A percentile compares a stretch with the other conserved stretches of the same genome.
These are phyloP conservation scores for Anhinga anhinga DNA, from an alignment of 2,113 vertebrate species.

Conservation along the genomic window DNA sequence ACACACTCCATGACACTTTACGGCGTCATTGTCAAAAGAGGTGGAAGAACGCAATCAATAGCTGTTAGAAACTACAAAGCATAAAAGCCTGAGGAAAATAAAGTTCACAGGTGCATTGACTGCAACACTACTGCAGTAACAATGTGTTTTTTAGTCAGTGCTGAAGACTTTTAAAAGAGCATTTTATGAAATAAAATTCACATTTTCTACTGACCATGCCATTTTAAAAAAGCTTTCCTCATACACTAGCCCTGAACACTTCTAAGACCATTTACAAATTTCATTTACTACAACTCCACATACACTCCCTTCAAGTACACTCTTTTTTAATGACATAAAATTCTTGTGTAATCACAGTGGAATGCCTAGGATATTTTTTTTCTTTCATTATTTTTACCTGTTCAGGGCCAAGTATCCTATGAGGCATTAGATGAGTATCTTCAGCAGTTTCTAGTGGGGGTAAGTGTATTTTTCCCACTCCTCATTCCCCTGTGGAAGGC, in stretches of 20 bases:
- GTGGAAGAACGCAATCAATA: background rate
- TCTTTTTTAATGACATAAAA: slow-evolving; percentile 28
- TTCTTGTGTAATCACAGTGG: background rate
- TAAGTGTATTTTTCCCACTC: background rate
- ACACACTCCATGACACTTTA: background rate
- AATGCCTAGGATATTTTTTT: background rate
- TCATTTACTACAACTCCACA: background rate
- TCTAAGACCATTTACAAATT: background rate
- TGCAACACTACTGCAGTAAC: background rate
- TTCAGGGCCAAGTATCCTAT: background rate
- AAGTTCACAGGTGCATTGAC: background rate
- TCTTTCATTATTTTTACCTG: background rate
- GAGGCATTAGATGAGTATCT: background rate
- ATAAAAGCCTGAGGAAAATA: background rate
- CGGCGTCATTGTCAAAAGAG: background rate
- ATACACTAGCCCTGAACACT: background rate
- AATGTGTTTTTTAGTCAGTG: background rate
- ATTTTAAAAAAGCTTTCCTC: background rate
- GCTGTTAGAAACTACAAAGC: background rate
- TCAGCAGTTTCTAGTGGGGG: background rate
- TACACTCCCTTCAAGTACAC: background rate
- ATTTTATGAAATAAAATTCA: background rate
- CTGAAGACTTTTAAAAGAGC: background rate
- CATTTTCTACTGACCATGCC: background rate
- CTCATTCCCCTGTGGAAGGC: background rate